Evolutionary conservation across 2,113 vertebrate genomes (phyloP).

Genomic region (Mystacornis crossleyi): DNA sequence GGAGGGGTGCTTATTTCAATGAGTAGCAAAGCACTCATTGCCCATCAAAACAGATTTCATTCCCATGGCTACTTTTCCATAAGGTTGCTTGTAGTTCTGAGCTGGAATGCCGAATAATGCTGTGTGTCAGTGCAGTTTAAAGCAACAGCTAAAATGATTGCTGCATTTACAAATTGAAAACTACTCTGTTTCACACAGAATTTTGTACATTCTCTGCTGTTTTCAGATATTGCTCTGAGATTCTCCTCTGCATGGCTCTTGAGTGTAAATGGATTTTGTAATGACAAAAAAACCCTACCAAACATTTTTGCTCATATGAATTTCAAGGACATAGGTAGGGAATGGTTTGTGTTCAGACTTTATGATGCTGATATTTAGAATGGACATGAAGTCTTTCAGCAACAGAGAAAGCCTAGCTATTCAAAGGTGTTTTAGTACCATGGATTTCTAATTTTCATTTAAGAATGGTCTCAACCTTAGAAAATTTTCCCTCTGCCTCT

Average conservation of each 20-base stretch:
- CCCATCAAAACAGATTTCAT: not conserved
- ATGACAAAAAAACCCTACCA: not conserved
- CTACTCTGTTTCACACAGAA: not conserved
- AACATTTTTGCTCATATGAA: not conserved
- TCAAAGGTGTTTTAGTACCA: not conserved
- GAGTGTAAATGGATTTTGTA: not conserved
- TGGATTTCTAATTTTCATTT: not conserved
- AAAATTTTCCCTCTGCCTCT: not conserved
- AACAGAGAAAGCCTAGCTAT: not conserved
- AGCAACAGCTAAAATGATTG: not conserved
- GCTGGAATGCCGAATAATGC: not conserved
- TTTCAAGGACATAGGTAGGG: not conserved
- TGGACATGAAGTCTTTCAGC: not conserved
- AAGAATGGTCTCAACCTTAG: not conserved
- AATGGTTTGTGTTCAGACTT: not conserved
- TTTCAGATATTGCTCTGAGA: not conserved
- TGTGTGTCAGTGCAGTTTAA: not conserved
- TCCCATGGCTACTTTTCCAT: rapidly evolving
- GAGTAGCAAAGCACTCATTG: not conserved
- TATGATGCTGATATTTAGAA: not conserved
- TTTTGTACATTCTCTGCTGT: not conserved
- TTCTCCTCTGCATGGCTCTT: not conserved
- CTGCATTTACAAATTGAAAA: not conserved
- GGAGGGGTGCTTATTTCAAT: not conserved
- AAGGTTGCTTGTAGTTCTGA: not conserved